Evolutionary conservation across 2,113 vertebrate species (phyloP), one percentile per base, ranked within the genome.

Genomic region (Ceyx melanurus): DNA sequence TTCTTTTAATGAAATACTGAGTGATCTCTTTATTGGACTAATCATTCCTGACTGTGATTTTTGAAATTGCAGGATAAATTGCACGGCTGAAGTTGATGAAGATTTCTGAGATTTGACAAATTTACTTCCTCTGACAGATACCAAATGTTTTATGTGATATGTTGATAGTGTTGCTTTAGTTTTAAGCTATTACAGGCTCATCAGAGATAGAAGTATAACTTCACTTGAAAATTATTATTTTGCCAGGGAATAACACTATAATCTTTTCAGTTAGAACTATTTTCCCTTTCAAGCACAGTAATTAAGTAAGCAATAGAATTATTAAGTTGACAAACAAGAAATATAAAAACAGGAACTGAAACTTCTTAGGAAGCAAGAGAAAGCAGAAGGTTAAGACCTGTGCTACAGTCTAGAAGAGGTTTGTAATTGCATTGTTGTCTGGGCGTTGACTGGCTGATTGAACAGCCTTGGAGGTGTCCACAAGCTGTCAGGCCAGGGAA

Each of bases 401-500:
- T 57, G 81, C 82, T 71, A 15, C 0, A 8, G 37, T 88, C 92
- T 97, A 53, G 80, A 72, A 94, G 85, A 88, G 45, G 66, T 90
- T 90, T 73, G 77, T 92, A 94, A 96, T 92, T 95, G 94, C 22
- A 4, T 88, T 95, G 92, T 94, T 97, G 86, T 90, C 88, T 81
- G 40, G 61, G 60, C 91, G 95, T 97, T 97, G 97, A 95, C 87
- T 97, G 97, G 76, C 90, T 97, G 94, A 97, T 91, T 93, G 93
- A 92, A 86, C 90, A 90, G 91, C 57, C 82, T 97, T 81, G 87
- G 83, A 95, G 89, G 91, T 96, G 94, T 92, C 92, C 97, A 98
- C 96, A 97, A 96, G 94, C 97, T 96, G 82, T 98, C 96, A 97
- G 97, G 96, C 92, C 79, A 60, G 93, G 91, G 96, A 97, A 94